A percentile compares a stretch with the other conserved stretches of the same genome.
Conservation (phyloP, 2,113 vertebrate genomes). For the Lepus americanus region DNA sequence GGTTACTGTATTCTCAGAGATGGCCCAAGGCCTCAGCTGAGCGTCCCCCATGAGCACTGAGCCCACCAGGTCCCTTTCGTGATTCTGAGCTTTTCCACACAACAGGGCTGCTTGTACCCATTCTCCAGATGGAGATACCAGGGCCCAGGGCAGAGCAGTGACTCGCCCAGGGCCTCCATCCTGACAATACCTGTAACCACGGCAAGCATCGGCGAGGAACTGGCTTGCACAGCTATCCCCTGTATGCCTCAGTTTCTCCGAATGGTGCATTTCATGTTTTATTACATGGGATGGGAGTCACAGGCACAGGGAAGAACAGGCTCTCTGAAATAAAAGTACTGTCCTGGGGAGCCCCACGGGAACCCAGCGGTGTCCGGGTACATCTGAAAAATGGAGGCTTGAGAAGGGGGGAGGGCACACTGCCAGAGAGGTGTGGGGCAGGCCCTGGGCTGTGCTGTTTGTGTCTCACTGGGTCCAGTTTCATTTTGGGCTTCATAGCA, state of each 20-base stretch:
- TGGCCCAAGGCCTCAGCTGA: neutral
- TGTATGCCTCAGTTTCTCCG: slow-evolving; percentile 3
- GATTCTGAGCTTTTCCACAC: neutral
- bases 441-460: neutral
- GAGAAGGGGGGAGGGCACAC: neutral
- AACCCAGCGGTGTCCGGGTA: neutral
- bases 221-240: neutral
- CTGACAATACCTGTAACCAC: neutral
- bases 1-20: neutral
- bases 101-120: neutral
- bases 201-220: neutral
- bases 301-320: neutral
- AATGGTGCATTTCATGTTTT: neutral
- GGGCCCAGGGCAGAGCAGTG: neutral
- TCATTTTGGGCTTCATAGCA: neutral
- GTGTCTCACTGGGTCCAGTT: neutral
- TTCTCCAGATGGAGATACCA: slow-evolving; percentile 3
- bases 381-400: neutral
- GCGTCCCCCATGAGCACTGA: neutral
- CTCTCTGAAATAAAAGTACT: slow-evolving; percentile 43
- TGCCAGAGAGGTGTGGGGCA: neutral
- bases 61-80: neutral
- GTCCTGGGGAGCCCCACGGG: neutral
- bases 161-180: neutral
- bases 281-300: neutral